Percentiles rank a stretch among this genome's conserved stretches.
Conservation (phyloP, 1,140 invertebrate species). For the Drusus annulatus region DNA sequence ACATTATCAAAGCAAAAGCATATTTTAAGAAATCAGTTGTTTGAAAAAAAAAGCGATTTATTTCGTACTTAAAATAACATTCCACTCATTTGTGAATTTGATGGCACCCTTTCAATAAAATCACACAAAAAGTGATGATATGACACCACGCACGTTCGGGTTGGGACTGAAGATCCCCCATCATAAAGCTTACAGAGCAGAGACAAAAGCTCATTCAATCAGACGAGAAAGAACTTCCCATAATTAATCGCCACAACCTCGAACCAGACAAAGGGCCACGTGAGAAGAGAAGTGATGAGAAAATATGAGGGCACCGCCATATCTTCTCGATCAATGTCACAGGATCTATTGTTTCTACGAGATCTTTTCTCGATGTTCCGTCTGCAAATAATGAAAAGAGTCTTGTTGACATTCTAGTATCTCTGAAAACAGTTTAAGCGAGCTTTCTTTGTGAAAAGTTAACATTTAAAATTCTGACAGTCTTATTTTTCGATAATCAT, state of each 20-base stretch:
- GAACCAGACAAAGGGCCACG: slow-evolving; percentile 49
- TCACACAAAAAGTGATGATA: slow-evolving; percentile 22
- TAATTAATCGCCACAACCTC: slow-evolving; percentile 50
- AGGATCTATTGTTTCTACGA: slow-evolving; percentile 54
- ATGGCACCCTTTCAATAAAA: slow-evolving; percentile 2
- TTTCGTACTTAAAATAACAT: too few relatives aligned
- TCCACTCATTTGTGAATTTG: too few relatives aligned
- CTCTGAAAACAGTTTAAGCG: background rate
- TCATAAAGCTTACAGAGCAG: slow-evolving; percentile 27
- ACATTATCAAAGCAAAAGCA: too few relatives aligned
- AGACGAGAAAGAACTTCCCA: slow-evolving; percentile 48
- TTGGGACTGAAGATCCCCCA: background rate
- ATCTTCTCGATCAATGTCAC: slow-evolving; percentile 58
- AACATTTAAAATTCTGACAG: too few relatives aligned
- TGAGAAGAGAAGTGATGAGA: slow-evolving; percentile 46
- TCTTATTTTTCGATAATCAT: too few relatives aligned
- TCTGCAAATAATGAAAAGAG: background rate
- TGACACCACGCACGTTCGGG: slow-evolving; percentile 5
- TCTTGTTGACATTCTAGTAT: slow-evolving; percentile 14
- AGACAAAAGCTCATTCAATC: slow-evolving; percentile 46
- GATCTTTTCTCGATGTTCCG: slow-evolving; percentile 14
- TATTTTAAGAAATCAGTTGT: too few relatives aligned
- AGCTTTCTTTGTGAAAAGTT: too few relatives aligned
- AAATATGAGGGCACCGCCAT: slow-evolving; percentile 57
- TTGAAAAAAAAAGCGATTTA: too few relatives aligned